Conservation (phyloP, 2,797 vertebrate genomes). For the Hoplostethus mediterraneus region DNA sequence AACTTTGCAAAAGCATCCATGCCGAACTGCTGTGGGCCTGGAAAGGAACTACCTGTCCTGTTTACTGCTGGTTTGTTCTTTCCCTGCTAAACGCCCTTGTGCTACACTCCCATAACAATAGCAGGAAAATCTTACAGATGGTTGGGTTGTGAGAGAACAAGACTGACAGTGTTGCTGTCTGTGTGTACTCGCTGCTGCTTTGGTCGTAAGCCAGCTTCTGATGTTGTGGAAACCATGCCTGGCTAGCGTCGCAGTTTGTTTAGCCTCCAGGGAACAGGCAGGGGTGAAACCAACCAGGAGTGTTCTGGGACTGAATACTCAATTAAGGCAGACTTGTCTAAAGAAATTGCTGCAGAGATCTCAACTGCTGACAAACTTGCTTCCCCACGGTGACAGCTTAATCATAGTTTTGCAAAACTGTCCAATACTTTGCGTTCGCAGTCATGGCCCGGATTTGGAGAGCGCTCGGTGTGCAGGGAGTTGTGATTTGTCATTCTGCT, state of each 20-base stretch:
- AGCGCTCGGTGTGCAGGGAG: conserved; percentile 40
- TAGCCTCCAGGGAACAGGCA: conserved; percentile 62
- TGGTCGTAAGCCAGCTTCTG: conserved; percentile 54
- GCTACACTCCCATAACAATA: conserved; percentile 39
- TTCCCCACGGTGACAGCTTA: conserved; percentile 66
- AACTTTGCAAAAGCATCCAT: conserved; percentile 70
- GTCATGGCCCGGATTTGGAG: conserved; percentile 33
- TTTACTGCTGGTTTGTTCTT: conserved; percentile 38
- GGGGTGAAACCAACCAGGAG: conserved; percentile 54
- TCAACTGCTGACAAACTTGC: conserved; percentile 64
- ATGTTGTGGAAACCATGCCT: conserved; percentile 53
- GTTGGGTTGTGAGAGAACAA: conserved; percentile 43
- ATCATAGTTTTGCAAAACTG: conserved; percentile 69
- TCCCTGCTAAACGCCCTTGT: conserved; percentile 30
- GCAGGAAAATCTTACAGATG: conserved; percentile 53
- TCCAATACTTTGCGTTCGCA: conserved; percentile 40
- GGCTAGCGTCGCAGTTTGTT: conserved; percentile 59
- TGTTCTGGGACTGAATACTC: conserved; percentile 67
- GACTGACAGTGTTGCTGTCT: conserved; percentile 33
- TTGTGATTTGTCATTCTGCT: conserved; percentile 72
- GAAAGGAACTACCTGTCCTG: conserved; percentile 43
- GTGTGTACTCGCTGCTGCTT: conserved; percentile 24
- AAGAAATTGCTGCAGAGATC: conserved; percentile 67
- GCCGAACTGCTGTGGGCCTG: conserved; percentile 58
- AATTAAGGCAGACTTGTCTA: conserved; percentile 67